Conservation (phyloP, 2,888 invertebrate species). For the Andrena flavipes region DNA sequence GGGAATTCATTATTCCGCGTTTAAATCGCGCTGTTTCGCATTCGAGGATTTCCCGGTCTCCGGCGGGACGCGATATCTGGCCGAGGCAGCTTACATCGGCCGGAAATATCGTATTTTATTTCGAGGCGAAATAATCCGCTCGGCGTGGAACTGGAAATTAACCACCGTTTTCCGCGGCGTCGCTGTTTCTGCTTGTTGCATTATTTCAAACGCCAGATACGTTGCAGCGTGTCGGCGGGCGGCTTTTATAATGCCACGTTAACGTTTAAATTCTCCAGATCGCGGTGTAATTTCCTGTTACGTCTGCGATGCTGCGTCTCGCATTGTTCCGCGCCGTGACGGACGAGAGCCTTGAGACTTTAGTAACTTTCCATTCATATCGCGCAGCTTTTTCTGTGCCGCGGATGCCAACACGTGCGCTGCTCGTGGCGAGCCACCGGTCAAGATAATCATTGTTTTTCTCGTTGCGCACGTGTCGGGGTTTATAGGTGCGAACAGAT, state of each 20-base stretch:
- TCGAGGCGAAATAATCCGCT: background rate
- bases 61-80: background rate
- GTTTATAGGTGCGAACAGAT: background rate
- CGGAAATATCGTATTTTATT: constrained; percentile 7
- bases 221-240: background rate
- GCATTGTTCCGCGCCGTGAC: constrained; percentile 20
- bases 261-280: constrained; percentile 38
- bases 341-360: constrained; percentile 40
- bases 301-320: constrained; percentile 16
- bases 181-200: background rate
- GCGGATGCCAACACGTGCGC: constrained; percentile 25
- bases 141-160: background rate
- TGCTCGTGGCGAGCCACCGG: background rate
- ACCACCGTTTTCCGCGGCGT: background rate
- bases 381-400: constrained; percentile 32
- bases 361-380: constrained; percentile 29
- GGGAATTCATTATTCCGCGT: background rate
- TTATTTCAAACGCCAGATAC: constrained; percentile 22
- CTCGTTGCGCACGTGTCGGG: constrained; percentile 21
- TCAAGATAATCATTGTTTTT: constrained; percentile 51
- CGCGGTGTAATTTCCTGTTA: constrained; percentile 38
- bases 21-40: background rate
- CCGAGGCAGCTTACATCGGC: constrained; percentile 1
- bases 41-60: background rate
- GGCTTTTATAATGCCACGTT: background rate